Evolutionary conservation across 2,888 invertebrate genomes (phyloP).

Genomic region (Crepidodera aurea): DNA sequence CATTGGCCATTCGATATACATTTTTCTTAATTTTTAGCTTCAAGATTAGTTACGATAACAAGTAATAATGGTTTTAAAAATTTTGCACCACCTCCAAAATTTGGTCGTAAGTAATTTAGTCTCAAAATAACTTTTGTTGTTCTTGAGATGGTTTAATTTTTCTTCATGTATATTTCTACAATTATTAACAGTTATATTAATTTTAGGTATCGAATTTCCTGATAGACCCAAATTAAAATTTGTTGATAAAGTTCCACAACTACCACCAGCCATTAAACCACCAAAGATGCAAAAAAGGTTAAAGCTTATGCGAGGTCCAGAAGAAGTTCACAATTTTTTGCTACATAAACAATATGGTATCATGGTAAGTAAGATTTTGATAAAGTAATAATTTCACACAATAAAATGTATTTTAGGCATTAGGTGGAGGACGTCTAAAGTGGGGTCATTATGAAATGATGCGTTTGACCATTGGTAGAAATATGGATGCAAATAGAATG

Average conservation of each 20-base stretch:
- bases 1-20: not conserved
- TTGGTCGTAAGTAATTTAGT: constrained; percentile 70
- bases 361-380: constrained; percentile 77
- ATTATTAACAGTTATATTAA: too few relatives aligned
- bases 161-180: too few relatives aligned
- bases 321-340: constrained; percentile 82
- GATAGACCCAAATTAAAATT: constrained; percentile 75
- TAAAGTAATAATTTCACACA: too few relatives aligned
- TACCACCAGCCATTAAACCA: constrained; percentile 71
- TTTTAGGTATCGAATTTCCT: constrained; percentile 74
- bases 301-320: constrained; percentile 90
- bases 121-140: too few relatives aligned
- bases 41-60: constrained; percentile 47
- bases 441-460: constrained; percentile 90
- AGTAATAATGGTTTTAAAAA: constrained; percentile 73
- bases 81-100: constrained; percentile 73
- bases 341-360: constrained; percentile 94
- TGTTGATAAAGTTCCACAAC: constrained; percentile 77
- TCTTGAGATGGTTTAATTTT: too few relatives aligned
- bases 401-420: constrained; percentile 78
- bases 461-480: constrained; percentile 77
- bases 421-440: constrained; percentile 81
- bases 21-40: constrained; percentile 39
- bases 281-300: constrained; percentile 88
- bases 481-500: constrained; percentile 81